Evolutionary conservation across 2,113 vertebrate genomes (phyloP).

Genomic region (human): DNA sequence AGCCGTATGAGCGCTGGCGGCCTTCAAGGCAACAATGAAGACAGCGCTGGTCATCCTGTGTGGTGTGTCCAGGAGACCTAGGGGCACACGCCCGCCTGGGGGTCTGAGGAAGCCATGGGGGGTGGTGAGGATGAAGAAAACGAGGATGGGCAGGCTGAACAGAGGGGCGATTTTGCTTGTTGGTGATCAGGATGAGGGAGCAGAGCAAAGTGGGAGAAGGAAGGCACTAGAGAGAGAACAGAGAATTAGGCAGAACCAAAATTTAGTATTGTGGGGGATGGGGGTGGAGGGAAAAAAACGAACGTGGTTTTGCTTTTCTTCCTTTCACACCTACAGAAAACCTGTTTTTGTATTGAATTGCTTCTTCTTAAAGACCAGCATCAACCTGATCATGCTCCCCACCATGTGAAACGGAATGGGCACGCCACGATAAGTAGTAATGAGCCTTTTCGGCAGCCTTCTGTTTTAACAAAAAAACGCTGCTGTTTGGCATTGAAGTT

Average conservation of each 20-base stretch:
- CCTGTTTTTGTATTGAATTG: not conserved
- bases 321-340: slow-evolving; percentile 38
- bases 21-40: not conserved
- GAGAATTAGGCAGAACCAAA: not conserved
- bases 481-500: not conserved
- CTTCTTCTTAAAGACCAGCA: not conserved
- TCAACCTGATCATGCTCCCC: not conserved
- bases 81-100: accelerated
- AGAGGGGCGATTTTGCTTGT: not conserved
- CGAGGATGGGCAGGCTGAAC: accelerated
- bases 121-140: not conserved
- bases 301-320: not conserved
- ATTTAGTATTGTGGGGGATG: not conserved
- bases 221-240: not conserved
- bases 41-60: not conserved
- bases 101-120: not conserved
- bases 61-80: not conserved
- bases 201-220: not conserved
- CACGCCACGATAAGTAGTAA: not conserved
- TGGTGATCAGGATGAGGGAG: not conserved
- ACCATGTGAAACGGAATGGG: not conserved
- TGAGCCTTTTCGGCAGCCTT: not conserved
- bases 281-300: not conserved
- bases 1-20: accelerated
- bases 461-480: slow-evolving; percentile 2